phyloP scores from a whole-genome alignment of 92 coral and sea anemone species.

The Actinernus sp. region DNA sequence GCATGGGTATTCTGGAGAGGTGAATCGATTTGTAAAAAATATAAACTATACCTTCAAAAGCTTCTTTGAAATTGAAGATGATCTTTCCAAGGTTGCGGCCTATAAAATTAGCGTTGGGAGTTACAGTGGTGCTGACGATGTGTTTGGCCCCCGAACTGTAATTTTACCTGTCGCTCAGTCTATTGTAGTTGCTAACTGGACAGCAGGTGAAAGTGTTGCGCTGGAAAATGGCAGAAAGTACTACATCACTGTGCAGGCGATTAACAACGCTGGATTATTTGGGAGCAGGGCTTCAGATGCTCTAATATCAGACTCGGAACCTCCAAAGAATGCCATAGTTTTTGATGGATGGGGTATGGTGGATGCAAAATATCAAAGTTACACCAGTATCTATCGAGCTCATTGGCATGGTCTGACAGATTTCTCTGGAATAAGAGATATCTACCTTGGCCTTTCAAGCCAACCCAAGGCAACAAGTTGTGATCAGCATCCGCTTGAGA shows the following conservation, averaged over 20 bases:
- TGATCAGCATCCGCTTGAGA: slow-evolving; percentile 62
- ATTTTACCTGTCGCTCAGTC: slow-evolving; percentile 36
- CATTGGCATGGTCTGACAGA: slow-evolving; percentile 92
- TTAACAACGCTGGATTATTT: slow-evolving; percentile 84
- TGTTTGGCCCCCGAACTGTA: slow-evolving; percentile 39
- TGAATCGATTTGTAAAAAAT: slow-evolving; percentile 28
- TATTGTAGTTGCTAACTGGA: slow-evolving; percentile 82
- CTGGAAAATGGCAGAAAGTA: slow-evolving; percentile 78
- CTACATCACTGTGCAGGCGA: slow-evolving; percentile 77
- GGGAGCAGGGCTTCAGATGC: slow-evolving; percentile 75
- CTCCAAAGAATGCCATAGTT: slow-evolving; percentile 76
- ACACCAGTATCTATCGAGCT: slow-evolving; percentile 76
- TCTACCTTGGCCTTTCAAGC: slow-evolving; percentile 80
- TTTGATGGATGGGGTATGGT: slow-evolving; percentile 93
- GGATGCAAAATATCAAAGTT: slow-evolving; percentile 83
- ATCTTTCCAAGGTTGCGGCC: slow-evolving; percentile 70
- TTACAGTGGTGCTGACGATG: slow-evolving; percentile 89
- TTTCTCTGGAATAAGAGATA: slow-evolving; percentile 70
- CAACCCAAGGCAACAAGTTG: slow-evolving; percentile 38
- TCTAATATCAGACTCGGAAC: slow-evolving; percentile 75
- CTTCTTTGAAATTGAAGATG: slow-evolving; percentile 84
- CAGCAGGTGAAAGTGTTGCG: slow-evolving; percentile 31
- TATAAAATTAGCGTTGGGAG: slow-evolving; percentile 90
- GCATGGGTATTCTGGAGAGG: slow-evolving; percentile 66
- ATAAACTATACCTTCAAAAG: slow-evolving; percentile 47